Base-by-base conservation (phyloP, 2,113 vertebrate species). In the Numenius arquata region DNA sequence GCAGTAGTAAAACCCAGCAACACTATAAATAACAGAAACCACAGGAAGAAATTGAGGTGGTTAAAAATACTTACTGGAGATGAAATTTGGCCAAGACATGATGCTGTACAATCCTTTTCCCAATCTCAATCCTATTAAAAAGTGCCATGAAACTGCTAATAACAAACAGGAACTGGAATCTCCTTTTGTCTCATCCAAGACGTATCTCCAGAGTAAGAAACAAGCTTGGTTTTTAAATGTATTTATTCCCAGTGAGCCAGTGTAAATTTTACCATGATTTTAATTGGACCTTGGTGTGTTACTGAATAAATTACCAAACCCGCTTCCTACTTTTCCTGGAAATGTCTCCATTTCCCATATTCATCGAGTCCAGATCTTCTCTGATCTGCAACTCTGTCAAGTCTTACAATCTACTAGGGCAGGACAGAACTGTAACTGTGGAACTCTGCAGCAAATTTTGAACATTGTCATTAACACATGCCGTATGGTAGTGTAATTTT, bases 311-410 rank as follows among this genome's bases (percentile, higher is more conserved):
- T 75, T 78, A 82, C 77, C 43, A 89, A 95, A 89, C 26, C 53
- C 66, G 66, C 70, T 89, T 95, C 68, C 88, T 89, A 75, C 83
- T 84, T 88, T 88, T 86, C 83, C 84, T 90, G 76, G 72, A 96
- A 94, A 65, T 55, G 26, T 73, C 66, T 92, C 53, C 61, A 30
- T 68, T 88, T 38, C 70, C 32, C 59, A 29, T 53, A 88, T 53
- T 87, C 70, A 74, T 43, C 65, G 73, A 76, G 48, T 66, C 27
- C 86, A 93, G 71, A 63, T 90, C 90, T 82, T 82, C 62, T 71
- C 41, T 70, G 58, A 87, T 62, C 62, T 59, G 45, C 26, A 71
- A 8, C 48, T 67, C 65, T 59, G 41, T 68, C 41, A 47, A 78
- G 26, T 66, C 40, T 79, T 59, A 45, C 36, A 79, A 82, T 41